Percentiles rank a stretch among this genome's conserved stretches.
These are phyloP conservation scores for Vandiemenella viatica DNA, from an alignment of 2,888 invertebrate genomes.

Conservation along the genomic window DNA sequence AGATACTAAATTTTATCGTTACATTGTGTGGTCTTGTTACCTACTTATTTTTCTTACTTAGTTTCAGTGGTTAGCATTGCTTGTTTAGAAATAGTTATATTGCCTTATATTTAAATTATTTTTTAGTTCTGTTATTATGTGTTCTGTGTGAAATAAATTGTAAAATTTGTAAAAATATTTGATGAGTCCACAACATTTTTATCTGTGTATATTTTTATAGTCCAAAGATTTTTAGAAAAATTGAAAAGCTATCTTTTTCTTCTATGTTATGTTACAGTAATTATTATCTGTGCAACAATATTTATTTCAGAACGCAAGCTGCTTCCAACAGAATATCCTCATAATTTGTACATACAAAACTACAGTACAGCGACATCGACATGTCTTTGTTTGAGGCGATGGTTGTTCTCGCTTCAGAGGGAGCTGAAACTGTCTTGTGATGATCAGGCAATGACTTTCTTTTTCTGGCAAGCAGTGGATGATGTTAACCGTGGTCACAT, in stretches of 20 bases:
- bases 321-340: constrained; percentile 85
- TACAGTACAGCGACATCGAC: constrained; percentile 95
- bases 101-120: no score
- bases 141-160: not conserved
- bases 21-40: no score
- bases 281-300: not conserved
- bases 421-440: constrained; percentile 49
- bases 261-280: not conserved
- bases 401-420: constrained; percentile 64
- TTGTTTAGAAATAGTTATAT: no score
- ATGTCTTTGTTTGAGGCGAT: constrained; percentile 76
- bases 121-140: no score
- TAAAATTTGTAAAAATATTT: not conserved
- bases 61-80: no score
- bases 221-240: not conserved
- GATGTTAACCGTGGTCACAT: constrained; percentile 90
- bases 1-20: no score
- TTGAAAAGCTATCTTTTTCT: no score
- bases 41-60: no score
- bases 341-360: constrained; percentile 96
- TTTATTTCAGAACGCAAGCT: constrained; percentile 75
- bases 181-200: not conserved
- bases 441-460: constrained; percentile 61
- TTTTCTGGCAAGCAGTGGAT: constrained; percentile 89
- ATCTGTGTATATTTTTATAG: not conserved